A percentile compares a stretch with the other conserved stretches of the same genome.
phyloP scores from a whole-genome alignment of 2,113 vertebrate genomes.

The Acrocephalus arundinaceus region DNA sequence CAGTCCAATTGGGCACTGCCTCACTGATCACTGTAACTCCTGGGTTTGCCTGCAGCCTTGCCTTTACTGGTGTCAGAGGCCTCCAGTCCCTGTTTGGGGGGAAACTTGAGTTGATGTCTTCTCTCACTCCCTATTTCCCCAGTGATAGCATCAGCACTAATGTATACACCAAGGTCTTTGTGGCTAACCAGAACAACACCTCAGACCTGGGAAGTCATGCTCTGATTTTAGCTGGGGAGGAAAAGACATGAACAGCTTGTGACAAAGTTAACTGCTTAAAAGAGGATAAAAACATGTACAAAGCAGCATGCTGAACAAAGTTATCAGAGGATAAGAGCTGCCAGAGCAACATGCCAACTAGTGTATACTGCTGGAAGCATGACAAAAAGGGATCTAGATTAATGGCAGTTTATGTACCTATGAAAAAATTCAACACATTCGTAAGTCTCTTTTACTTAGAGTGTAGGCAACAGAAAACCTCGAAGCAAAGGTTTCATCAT shows the following conservation, averaged over 20 bases:
- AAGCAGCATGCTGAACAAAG: not conserved
- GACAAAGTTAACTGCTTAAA: not conserved
- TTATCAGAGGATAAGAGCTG: not conserved
- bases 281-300: not conserved
- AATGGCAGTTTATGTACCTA: not conserved
- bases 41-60: not conserved
- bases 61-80: not conserved
- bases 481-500: not conserved
- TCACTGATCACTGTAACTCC: not conserved
- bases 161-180: accelerated
- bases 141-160: not conserved
- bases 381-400: not conserved
- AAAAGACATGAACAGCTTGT: not conserved
- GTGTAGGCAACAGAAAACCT: not conserved
- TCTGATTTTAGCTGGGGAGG: not conserved
- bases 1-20: accelerated
- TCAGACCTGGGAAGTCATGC: not conserved
- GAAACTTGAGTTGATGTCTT: not conserved
- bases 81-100: not conserved
- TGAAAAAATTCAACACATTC: not conserved
- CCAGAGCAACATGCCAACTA: not conserved
- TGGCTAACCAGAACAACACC: not conserved
- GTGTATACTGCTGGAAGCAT: not conserved
- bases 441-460: not conserved
- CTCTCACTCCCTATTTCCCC: not conserved